These are phyloP conservation scores for Oryzias curvinotus DNA, from an alignment of 2,113 vertebrate genomes.

Conservation along the genomic window DNA sequence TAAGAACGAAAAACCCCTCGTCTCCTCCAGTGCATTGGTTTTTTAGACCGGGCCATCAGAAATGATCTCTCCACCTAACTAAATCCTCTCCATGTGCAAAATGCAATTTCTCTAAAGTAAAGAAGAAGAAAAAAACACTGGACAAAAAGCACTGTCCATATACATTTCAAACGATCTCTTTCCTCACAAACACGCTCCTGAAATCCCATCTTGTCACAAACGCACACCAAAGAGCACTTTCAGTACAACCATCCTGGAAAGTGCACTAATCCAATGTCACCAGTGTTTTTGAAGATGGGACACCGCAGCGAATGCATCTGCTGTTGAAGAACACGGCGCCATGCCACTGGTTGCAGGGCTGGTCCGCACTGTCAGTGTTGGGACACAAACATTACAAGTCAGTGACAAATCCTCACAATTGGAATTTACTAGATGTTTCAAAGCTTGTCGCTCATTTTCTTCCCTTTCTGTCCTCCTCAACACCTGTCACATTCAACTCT, in stretches of 20 bases:
- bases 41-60: slow-evolving; percentile 43
- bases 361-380: slow-evolving; percentile 31
- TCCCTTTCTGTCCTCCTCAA: slow-evolving; percentile 47
- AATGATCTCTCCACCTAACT: slow-evolving; percentile 80
- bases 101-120: slow-evolving; percentile 97
- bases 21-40: slow-evolving; percentile 57
- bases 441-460: slow-evolving; percentile 5
- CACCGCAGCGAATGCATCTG: slow-evolving; percentile 23
- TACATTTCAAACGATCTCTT: slow-evolving; percentile 55
- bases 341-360: slow-evolving; percentile 21
- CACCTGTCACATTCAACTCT: slow-evolving; percentile 84
- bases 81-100: slow-evolving; percentile 94
- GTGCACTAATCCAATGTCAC: slow-evolving; percentile 35
- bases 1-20: slow-evolving; percentile 44
- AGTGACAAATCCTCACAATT: slow-evolving; percentile 81
- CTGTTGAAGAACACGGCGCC: slow-evolving; percentile 43
- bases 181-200: slow-evolving; percentile 55
- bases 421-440: slow-evolving; percentile 19
- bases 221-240: slow-evolving; percentile 40
- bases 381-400: slow-evolving; percentile 49
- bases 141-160: slow-evolving; percentile 77
- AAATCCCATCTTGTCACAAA: slow-evolving; percentile 45
- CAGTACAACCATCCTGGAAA: slow-evolving; percentile 28
- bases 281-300: slow-evolving; percentile 49
- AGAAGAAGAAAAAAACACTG: slow-evolving; percentile 88